These are phyloP conservation scores for Galleria mellonella DNA, from an alignment of 1,140 invertebrate species.

Conservation along the genomic window DNA sequence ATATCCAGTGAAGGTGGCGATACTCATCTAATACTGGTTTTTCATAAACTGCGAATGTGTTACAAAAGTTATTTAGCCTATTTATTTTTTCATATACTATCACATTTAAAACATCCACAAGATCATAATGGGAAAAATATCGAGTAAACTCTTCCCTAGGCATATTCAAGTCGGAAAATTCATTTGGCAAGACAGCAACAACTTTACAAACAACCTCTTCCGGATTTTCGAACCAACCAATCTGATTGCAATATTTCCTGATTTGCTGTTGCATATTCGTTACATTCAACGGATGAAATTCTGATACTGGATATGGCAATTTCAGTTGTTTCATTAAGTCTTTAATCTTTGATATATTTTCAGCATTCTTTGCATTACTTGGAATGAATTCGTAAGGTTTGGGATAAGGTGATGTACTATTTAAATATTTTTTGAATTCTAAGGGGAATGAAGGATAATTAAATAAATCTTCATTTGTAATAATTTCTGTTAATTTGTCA, in stretches of 20 bases:
- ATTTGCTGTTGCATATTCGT: conserved; percentile 51
- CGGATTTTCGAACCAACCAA: conserved; percentile 61
- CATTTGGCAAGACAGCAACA: conserved; percentile 48
- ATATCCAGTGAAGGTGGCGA: conserved; percentile 56
- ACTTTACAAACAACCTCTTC: conserved; percentile 62
- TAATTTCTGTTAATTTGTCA: conserved; percentile 75
- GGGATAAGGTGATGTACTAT: conserved; percentile 49
- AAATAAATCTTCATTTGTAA: conserved; percentile 73
- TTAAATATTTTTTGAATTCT: conserved; percentile 58
- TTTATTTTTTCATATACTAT: conserved; percentile 69
- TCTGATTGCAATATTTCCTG: conserved; percentile 54
- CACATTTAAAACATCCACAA: conserved; percentile 61
- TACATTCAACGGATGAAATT: conserved; percentile 34
- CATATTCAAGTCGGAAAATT: conserved; percentile 35
- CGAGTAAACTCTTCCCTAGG: conserved; percentile 35
- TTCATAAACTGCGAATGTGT: conserved; percentile 56
- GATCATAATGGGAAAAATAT: conserved; percentile 49
- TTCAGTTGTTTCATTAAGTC: conserved; percentile 54
- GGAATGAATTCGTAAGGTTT: conserved; percentile 67
- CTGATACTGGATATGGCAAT: conserved; percentile 30
- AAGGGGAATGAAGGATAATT: conserved; percentile 63
- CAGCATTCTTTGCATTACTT: conserved; percentile 43
- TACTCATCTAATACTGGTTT: conserved; percentile 49
- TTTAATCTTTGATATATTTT: conserved; percentile 47
- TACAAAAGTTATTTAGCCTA: conserved; percentile 48